phyloP scores from a whole-genome alignment of 2,888 invertebrate genomes.

The Parnassius apollo region DNA sequence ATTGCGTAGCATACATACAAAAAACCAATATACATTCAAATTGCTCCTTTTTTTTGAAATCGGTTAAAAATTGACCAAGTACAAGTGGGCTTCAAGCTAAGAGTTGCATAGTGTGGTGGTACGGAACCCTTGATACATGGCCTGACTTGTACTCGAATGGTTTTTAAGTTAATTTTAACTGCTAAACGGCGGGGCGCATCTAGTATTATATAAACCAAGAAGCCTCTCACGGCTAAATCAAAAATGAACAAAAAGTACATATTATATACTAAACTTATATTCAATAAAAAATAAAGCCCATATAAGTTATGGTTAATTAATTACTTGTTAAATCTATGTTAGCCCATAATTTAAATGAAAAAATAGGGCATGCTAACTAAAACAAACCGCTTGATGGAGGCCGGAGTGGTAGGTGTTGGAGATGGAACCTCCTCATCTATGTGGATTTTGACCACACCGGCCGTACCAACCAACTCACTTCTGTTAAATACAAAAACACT shows the following conservation, averaged over 20 bases:
- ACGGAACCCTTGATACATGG: too few relatives aligned
- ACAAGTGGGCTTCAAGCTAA: too few relatives aligned
- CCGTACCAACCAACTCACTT: conserved; percentile 83
- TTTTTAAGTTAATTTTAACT: too few relatives aligned
- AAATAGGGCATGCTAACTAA: conserved; percentile 65
- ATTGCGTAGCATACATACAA: too few relatives aligned
- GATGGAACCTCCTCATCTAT: conserved; percentile 77
- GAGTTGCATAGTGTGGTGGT: too few relatives aligned
- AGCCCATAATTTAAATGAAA: conserved; percentile 64
- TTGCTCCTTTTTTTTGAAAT: too few relatives aligned
- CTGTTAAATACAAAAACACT: conserved; percentile 67
- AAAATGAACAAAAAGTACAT: conserved; percentile 19
- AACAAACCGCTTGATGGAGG: conserved; percentile 79
- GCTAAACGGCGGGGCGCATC: too few relatives aligned
- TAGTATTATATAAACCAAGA: background rate
- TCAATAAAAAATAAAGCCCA: background rate
- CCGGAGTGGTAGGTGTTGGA: conserved; percentile 76
- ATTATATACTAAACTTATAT: background rate
- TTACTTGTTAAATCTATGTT: conserved; percentile 41
- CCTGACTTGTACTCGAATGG: too few relatives aligned
- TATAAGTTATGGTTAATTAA: conserved; percentile 8
- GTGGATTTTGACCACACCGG: conserved; percentile 82
- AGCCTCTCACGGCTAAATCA: conserved; percentile 11
- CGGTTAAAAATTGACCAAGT: too few relatives aligned
- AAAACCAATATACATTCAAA: too few relatives aligned